phyloP scores from a whole-genome alignment of 2,888 invertebrate genomes.

The Eupithecia exiguata region DNA sequence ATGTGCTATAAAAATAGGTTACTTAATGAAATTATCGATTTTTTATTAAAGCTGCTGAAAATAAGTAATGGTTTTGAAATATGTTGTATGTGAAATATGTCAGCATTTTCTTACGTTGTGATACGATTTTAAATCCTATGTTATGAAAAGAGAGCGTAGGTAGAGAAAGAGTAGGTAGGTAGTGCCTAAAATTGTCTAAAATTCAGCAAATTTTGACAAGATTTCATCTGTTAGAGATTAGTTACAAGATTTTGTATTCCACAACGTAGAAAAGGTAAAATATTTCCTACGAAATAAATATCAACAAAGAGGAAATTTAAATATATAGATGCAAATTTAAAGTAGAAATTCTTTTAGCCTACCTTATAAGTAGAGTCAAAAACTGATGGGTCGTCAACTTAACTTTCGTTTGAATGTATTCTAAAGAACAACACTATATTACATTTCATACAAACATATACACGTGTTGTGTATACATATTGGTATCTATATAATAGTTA shows the following conservation, averaged over 20 bases:
- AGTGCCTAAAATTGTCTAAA: background rate
- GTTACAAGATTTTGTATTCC: background rate
- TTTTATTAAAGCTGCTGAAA: background rate
- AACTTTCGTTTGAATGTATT: background rate
- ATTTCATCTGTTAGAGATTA: background rate
- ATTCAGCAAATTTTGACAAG: background rate
- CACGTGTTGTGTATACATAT: too few species aligned
- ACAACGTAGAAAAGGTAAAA: background rate
- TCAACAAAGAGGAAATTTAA: background rate
- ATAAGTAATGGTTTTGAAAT: background rate
- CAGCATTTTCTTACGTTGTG: background rate
- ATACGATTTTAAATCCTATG: background rate
- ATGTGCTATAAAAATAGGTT: conserved; percentile 4
- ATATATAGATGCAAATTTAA: background rate
- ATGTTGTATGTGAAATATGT: background rate
- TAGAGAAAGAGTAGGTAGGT: too few species aligned
- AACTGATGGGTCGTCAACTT: too few species aligned
- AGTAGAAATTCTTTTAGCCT: background rate
- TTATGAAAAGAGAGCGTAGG: background rate
- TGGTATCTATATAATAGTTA: too few species aligned
- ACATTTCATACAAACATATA: background rate
- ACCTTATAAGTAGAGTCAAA: background rate
- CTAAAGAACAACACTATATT: background rate
- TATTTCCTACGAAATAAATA: background rate
- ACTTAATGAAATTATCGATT: conserved; percentile 6